Evolutionary conservation across 2,797 vertebrate species (phyloP), one percentile per base, ranked within the genome.

Genomic region (Nothura maculosa): DNA sequence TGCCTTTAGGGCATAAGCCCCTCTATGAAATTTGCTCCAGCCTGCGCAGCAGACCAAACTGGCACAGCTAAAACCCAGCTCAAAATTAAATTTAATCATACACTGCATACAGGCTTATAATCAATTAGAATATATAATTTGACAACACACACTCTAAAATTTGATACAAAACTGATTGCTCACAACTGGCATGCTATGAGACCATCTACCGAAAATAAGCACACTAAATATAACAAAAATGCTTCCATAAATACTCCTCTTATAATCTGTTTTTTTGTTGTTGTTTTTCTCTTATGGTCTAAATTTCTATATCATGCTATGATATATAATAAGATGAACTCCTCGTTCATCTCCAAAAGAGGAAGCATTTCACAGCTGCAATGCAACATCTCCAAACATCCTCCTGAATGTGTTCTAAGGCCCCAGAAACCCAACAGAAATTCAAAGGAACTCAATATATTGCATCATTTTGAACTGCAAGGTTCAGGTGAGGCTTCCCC

Each of bases 111-210:
- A 43, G 61, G 64, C 58, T 89, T 68, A 82, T 70, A 89, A 96
- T 96, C 93, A 87, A 94, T 94, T 94, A 85, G 79, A 79, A 72
- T 85, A 52, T 40, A 75, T 72, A 77, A 95, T 92, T 78, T 40
- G 50, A 85, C 86, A 94, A 58, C 50, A 64, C 50, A 52, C 63
- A 72, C 79, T 48, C 6, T 62, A 87, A 55, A 90, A 94, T 82
- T 87, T 89, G 62, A 90, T 89, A 63, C 6, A 4, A 91, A 92
- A 87, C 66, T 55, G 83, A 94, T 80, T 76, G 79, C 66, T 86
- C 88, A 50, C 55, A 90, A 85, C 54, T 63, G 73, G 73, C 4
- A 2, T 8, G 19, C 47, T 76, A 89, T 7, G 1, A 85, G 68
- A 81, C 32, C 45, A 82, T 58, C 79, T 85, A 58, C 34, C 87